Conservation (phyloP, 2,888 invertebrate species). For the Ormyrus nitidulus region DNA sequence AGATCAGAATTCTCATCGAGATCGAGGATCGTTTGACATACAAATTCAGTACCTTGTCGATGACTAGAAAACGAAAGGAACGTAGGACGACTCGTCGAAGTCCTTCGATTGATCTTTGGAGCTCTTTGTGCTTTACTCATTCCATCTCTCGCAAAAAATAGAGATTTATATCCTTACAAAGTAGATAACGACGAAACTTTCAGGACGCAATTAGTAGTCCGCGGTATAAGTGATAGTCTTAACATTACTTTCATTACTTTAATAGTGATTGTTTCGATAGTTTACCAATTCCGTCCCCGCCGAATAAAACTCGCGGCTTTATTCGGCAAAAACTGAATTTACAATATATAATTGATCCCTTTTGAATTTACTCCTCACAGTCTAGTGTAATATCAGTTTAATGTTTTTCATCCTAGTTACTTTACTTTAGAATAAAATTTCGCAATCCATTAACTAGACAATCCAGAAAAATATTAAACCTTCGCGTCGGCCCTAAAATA, state of each 20-base stretch:
- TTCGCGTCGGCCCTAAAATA: constrained; percentile 1
- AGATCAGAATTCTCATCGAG: constrained; percentile 66
- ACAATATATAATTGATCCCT: neutral
- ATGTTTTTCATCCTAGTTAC: constrained; percentile 10
- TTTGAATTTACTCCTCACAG: constrained; percentile 2
- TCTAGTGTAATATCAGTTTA: constrained; percentile 6
- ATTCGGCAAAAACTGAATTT: constrained; percentile 15
- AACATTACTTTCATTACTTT: no score
- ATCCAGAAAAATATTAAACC: constrained; percentile 34
- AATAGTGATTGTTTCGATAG: constrained; percentile 4
- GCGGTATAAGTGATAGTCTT: constrained; percentile 6
- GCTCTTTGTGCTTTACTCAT: constrained; percentile 41
- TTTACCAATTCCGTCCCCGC: constrained; percentile 12
- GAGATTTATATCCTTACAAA: constrained; percentile 66
- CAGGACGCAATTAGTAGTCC: constrained; percentile 47
- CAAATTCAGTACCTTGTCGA: constrained; percentile 56
- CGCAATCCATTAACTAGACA: constrained; percentile 33
- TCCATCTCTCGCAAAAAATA: constrained; percentile 37
- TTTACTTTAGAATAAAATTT: constrained; percentile 40
- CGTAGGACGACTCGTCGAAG: constrained; percentile 60
- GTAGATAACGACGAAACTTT: constrained; percentile 69
- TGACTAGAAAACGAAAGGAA: constrained; percentile 73
- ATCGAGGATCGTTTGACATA: constrained; percentile 57
- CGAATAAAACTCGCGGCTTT: constrained; percentile 3
- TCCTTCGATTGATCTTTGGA: constrained; percentile 50